These are phyloP conservation scores for Drosophila neotestacea DNA, from an alignment of 2,888 invertebrate species.

Conservation along the genomic window DNA sequence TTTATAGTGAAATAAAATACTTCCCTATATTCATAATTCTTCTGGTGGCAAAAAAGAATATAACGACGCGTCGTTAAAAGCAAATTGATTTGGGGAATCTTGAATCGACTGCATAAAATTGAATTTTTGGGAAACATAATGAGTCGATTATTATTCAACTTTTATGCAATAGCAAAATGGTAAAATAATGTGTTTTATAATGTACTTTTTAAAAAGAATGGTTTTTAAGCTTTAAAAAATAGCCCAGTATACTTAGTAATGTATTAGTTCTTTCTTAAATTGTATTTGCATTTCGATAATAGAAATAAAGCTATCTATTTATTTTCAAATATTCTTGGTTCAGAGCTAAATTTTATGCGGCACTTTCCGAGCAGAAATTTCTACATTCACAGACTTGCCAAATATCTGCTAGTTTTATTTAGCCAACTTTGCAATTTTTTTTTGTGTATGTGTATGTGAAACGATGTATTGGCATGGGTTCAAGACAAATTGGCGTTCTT, in stretches of 20 bases:
- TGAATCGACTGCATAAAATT: conserved; percentile 14
- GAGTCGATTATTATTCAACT: neutral
- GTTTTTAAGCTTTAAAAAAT: too few relatives aligned
- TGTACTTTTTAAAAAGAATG: too few relatives aligned
- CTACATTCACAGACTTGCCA: conserved; percentile 18
- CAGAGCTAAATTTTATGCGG: conserved; percentile 25
- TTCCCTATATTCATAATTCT: too few relatives aligned
- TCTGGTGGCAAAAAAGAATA: neutral
- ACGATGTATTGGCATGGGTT: neutral
- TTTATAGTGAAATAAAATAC: neutral
- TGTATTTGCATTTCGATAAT: conserved; percentile 42
- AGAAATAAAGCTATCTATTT: conserved; percentile 63
- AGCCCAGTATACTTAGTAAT: too few relatives aligned
- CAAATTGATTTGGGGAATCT: too few relatives aligned
- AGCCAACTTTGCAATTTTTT: conserved; percentile 11
- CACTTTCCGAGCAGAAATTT: conserved; percentile 42
- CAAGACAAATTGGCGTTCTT: conserved; percentile 32
- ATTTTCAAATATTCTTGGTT: conserved; percentile 14
- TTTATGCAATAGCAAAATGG: too few relatives aligned
- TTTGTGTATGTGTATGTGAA: too few relatives aligned
- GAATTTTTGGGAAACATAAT: neutral
- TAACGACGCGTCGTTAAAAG: too few relatives aligned
- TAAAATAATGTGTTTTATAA: neutral
- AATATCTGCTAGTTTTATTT: conserved; percentile 17
- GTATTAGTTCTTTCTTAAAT: too few relatives aligned